A percentile compares a stretch with the other conserved stretches of the same genome.
These are phyloP conservation scores for Peromyscus polionotus DNA, from an alignment of 2,113 vertebrate genomes.

Conservation along the genomic window DNA sequence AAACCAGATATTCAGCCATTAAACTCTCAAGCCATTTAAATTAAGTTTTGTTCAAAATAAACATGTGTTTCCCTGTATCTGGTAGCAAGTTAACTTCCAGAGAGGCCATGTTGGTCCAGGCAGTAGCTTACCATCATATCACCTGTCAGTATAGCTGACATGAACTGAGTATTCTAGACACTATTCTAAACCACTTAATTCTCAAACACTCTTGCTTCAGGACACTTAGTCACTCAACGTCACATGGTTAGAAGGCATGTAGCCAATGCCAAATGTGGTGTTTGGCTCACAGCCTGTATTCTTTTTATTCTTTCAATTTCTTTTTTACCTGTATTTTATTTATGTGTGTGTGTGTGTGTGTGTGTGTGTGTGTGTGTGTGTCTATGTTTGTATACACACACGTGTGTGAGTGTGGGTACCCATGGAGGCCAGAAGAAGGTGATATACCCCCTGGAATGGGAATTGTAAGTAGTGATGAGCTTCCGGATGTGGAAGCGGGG, in stretches of 20 bases:
- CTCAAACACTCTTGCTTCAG: not conserved
- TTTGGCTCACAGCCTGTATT: not conserved
- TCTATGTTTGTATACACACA: not conserved
- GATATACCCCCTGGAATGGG: not conserved
- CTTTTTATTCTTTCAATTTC: not conserved
- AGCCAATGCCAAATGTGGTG: not conserved
- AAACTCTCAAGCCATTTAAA: not conserved
- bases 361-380: not conserved
- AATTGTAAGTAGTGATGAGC: not conserved
- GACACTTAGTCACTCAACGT: not conserved
- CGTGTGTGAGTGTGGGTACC: no score
- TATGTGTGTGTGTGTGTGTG: not conserved
- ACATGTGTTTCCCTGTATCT: not conserved
- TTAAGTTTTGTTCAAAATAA: not conserved
- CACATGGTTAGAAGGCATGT: no score
- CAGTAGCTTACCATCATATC: not conserved
- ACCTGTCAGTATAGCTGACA: not conserved
- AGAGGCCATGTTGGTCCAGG: not conserved
- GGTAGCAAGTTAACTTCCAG: not conserved
- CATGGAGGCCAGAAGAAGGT: not conserved
- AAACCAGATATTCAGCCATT: not conserved
- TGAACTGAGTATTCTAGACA: not conserved
- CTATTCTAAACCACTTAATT: not conserved
- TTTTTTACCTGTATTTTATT: not conserved
- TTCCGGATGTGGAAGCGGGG: not conserved